phyloP scores from a whole-genome alignment of 2,113 vertebrate genomes.

The Cyphomyrus discorhynchus region DNA sequence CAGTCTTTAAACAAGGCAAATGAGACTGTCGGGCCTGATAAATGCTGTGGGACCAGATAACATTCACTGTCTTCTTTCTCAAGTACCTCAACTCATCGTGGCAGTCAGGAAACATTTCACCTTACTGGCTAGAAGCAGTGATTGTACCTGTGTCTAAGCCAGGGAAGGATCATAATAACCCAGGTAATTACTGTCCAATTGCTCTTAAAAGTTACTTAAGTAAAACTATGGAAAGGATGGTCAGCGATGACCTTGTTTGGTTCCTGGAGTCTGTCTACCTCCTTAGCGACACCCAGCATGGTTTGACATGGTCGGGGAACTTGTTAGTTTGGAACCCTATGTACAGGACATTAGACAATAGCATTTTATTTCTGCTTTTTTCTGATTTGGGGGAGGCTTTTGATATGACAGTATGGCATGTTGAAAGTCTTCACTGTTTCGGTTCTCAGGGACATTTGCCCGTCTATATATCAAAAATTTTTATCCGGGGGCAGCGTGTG shows the following conservation, averaged over 20 bases:
- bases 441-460: background rate
- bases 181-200: background rate
- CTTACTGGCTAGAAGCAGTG: background rate
- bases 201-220: background rate
- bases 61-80: background rate
- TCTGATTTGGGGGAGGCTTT: too few species aligned
- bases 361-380: background rate
- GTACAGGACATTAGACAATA: too few species aligned
- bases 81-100: background rate
- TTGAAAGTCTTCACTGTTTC: background rate
- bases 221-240: background rate
- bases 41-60: too few species aligned
- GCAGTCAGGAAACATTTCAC: too few species aligned
- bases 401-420: background rate
- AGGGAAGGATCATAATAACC: too few species aligned
- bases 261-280: background rate
- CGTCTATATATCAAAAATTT: background rate
- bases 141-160: background rate
- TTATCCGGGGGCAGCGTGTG: too few species aligned
- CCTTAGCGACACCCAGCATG: background rate
- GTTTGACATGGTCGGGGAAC: background rate
- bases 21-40: too few species aligned
- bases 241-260: background rate
- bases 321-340: background rate
- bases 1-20: too few species aligned